Base-by-base conservation (phyloP, 1,140 invertebrate genomes). In the Eurytemora carolleeae region DNA sequence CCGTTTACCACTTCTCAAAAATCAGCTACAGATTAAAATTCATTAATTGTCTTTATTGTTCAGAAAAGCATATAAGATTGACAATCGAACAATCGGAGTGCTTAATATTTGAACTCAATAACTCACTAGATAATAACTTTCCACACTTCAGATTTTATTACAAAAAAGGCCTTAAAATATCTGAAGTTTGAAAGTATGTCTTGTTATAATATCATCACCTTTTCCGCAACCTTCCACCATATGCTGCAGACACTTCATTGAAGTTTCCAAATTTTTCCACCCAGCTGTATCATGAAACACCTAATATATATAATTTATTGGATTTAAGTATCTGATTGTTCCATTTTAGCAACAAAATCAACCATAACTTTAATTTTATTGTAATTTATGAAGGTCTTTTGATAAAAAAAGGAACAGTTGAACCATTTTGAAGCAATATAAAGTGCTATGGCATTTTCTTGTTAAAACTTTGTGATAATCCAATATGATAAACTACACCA, bases 261-360 rank as follows among this genome's bases (percentile, higher is more conserved):
- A 77, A 7, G 77, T 77, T 68, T 79, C 78, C 26, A 79, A 64
- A 55, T 73, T 75, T 62, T 76, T 76, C 76, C 76, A 78, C 19
- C 77, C 76, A 25, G 76, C 75, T 57, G 77, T 77, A 64, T 78
- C 76, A 70, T 78, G 76, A 67, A 78, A 77, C 25, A 77, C 76
- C 31, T 44, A 44, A 44, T n/a, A 44, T 44, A 12, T 44, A 44
- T 44, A 44, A 44, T 12, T 44, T 44, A n/a, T 12, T 44, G 31
- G 7, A 12, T 44, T n/a, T 12, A 44, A 7, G 31, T 44, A 12
- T 44, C 31, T n/a, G n/a, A 12, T 44, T 44, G 31, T 44, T n/a
- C n/a, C n/a, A n/a, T n/a, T n/a, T n/a, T n/a, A n/a, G n/a, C n/a
- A n/a, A n/a, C n/a, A n/a, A n/a, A n/a, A n/a, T n/a, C n/a, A n/a